Conservation (phyloP, 2,113 vertebrate species). For the Engystomops pustulosus region DNA sequence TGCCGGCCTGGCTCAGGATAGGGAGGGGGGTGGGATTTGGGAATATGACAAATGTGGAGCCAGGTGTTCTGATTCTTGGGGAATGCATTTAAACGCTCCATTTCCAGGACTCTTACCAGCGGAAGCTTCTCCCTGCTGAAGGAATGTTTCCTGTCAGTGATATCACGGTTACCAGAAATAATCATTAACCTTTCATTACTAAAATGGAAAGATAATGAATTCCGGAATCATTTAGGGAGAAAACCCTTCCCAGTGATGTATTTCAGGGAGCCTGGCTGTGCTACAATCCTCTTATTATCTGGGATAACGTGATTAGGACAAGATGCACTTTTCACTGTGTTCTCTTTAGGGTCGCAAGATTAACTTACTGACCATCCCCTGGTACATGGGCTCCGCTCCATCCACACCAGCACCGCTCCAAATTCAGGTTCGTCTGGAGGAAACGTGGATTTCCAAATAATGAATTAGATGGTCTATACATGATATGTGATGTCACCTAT, state of each 20-base stretch:
- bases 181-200: slow-evolving; percentile 64
- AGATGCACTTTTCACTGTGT: slow-evolving; percentile 30
- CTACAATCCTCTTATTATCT: neutral
- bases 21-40: slow-evolving; percentile 1
- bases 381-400: neutral
- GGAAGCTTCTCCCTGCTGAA: slow-evolving; percentile 69
- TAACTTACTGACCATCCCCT: slow-evolving; percentile 18
- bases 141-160: slow-evolving; percentile 77
- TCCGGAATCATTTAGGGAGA: slow-evolving; percentile 43
- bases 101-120: slow-evolving; percentile 65
- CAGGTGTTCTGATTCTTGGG: slow-evolving; percentile 77
- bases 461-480: too few relatives aligned
- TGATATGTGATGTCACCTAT: too few relatives aligned
- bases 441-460: too few relatives aligned
- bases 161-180: slow-evolving; percentile 63
- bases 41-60: slow-evolving; percentile 82
- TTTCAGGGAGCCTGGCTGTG: slow-evolving; percentile 24
- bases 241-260: slow-evolving; percentile 30
- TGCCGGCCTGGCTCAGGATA: slow-evolving; percentile 78
- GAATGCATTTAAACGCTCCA: slow-evolving; percentile 62
- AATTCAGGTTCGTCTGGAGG: neutral
- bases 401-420: neutral
- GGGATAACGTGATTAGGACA: slow-evolving; percentile 40
- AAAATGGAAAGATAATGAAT: neutral
- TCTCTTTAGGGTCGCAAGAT: slow-evolving; percentile 26